Conservation (phyloP, 2,113 vertebrate species). For the Myotis yumanensis region DNA sequence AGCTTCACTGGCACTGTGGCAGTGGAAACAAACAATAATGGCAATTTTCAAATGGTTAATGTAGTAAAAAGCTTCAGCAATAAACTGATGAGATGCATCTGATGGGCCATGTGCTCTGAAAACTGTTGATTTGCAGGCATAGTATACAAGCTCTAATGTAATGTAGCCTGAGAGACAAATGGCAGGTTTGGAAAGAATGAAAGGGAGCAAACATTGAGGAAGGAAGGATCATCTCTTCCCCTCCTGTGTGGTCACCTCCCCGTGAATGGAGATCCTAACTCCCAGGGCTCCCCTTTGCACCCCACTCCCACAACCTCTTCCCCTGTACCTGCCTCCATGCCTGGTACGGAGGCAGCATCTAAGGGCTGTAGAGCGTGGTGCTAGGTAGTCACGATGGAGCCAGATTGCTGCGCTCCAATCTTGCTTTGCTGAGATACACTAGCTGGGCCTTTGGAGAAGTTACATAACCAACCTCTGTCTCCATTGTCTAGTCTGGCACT, state of each 20-base stretch:
- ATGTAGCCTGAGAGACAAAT: not conserved
- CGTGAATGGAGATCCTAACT: not conserved
- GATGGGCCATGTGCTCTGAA: not conserved
- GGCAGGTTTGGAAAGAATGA: not conserved
- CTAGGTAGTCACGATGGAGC: not conserved
- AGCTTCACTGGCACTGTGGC: not conserved
- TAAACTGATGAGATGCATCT: not conserved
- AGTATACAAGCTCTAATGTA: not conserved
- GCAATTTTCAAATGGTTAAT: slow-evolving; percentile 25
- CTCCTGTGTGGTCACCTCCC: not conserved
- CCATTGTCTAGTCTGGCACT: not conserved
- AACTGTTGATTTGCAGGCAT: not conserved
- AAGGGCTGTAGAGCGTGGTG: accelerated
- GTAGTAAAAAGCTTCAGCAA: not conserved
- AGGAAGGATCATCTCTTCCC: not conserved
- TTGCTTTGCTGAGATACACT: not conserved
- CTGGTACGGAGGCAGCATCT: not conserved
- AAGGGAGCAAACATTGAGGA: not conserved
- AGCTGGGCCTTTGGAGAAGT: not conserved
- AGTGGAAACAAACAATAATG: not conserved
- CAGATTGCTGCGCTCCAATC: not conserved
- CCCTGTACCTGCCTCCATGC: not conserved
- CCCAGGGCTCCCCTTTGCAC: not conserved
- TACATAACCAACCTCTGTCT: not conserved
- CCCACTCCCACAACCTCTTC: not conserved